Base-by-base conservation (phyloP, 1,140 invertebrate species). In the Ceratoteleas bidentatus region DNA sequence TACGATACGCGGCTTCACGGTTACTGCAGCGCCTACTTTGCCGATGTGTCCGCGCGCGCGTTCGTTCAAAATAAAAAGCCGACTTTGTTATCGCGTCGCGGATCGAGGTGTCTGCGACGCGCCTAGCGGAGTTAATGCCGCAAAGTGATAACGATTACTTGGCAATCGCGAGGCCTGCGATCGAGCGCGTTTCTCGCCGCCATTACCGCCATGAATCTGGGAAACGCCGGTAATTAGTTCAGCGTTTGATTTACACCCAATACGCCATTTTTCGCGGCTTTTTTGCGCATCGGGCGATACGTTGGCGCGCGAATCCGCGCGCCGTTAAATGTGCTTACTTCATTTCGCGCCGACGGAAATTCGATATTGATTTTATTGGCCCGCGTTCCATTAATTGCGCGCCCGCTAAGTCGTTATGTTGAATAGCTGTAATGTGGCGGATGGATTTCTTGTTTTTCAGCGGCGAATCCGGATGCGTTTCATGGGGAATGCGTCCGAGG, bases 1-100 rank as follows among this genome's bases (percentile, higher is more conserved):
- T 83, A 83, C 74, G 81, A 74, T 73, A 83, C 60, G 49, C 58
- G 81, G 58, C 75, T 83, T 83, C 81, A 83, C 75, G 81, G 49
- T 79, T 54, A 38, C 58, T 72, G 75, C 81, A 66, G 81, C 52
- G 70, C 58, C 75, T 79, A 83, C 75, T 83, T 78, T 74, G 34
- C 50, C 60, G 62, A 64, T 50, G 62, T 73, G 68, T 70, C 54
- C 53, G 57, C 65, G 49, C 34, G 40, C 61, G 43, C 56, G 40
- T 4, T 15, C 14, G 52, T 36, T 5, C 13, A 57, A 52, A 72
- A 78, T 45, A 70, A 72, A 64, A 72, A 68, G 8, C 16, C 33
- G 49, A 77, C 62, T 62, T 69, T 66, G 58, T 62, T 65, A 83
- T 75, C 75, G 54, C 52, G 16, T 7, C 56, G 68, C 0, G 36